Evolutionary conservation across 2,113 vertebrate genomes (phyloP).

Genomic region (Lamprotornis superbus): DNA sequence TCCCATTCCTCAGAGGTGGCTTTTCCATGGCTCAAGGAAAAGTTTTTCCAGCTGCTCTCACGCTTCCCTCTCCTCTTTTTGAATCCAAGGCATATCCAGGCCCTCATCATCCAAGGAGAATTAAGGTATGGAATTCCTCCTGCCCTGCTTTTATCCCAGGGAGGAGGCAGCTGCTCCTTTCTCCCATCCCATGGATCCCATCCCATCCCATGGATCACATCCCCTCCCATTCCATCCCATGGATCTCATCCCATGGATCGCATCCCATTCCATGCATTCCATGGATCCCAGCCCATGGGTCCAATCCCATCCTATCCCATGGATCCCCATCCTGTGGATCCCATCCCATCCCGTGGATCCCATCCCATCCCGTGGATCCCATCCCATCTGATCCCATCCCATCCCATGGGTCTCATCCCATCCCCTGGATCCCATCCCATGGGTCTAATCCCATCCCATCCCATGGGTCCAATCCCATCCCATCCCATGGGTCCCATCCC

Average conservation of each 20-base stretch:
- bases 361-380: not conserved
- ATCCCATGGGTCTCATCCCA: too few species aligned
- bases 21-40: not conserved
- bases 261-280: too few species aligned
- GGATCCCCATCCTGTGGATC: too few species aligned
- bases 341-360: not conserved
- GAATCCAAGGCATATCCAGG: constrained; percentile 5
- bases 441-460: not conserved
- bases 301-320: not conserved
- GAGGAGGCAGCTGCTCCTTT: not conserved
- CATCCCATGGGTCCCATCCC: too few species aligned
- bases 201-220: not conserved
- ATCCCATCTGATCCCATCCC: not conserved
- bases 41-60: not conserved
- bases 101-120: not conserved
- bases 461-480: not conserved
- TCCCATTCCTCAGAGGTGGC: not conserved
- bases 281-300: not conserved
- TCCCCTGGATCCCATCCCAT: too few species aligned
- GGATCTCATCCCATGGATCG: not conserved
- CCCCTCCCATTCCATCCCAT: not conserved
- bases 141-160: not conserved
- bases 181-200: not conserved
- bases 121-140: not conserved
- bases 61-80: not conserved